phyloP scores from a whole-genome alignment of 2,888 invertebrate species.

The Cotesia congregata region DNA sequence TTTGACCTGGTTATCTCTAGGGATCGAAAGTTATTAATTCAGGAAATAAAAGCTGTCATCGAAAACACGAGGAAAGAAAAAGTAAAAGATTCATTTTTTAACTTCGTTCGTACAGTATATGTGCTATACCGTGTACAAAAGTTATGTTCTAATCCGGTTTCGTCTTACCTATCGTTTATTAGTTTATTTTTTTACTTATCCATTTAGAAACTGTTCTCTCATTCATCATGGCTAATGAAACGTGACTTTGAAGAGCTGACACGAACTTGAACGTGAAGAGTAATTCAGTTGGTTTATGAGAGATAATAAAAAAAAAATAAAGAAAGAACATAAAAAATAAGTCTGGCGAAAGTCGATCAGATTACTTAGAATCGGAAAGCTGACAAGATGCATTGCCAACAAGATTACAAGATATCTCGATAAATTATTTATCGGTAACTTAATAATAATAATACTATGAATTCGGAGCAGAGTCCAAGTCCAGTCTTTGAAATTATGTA shows the following conservation, averaged over 20 bases:
- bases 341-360: slow-evolving; percentile 36
- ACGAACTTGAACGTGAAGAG: slow-evolving; percentile 29
- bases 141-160: slow-evolving; percentile 10
- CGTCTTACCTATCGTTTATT: not conserved
- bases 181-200: slow-evolving; percentile 32
- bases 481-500: no score
- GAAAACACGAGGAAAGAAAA: not conserved
- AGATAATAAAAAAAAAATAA: slow-evolving; percentile 12
- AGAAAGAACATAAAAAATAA: slow-evolving; percentile 27
- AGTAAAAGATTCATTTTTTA: no score
- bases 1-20: slow-evolving; percentile 32
- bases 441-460: slow-evolving; percentile 38
- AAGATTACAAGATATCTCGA: slow-evolving; percentile 40
- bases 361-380: slow-evolving; percentile 35
- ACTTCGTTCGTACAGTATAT: no score
- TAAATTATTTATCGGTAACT: slow-evolving; percentile 47
- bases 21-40: slow-evolving; percentile 37
- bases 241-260: slow-evolving; percentile 24
- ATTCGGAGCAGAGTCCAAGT: slow-evolving; percentile 11
- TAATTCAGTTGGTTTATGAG: slow-evolving; percentile 9
- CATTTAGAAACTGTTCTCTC: slow-evolving; percentile 30
- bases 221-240: slow-evolving; percentile 34
- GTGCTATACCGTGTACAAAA: slow-evolving; percentile 2
- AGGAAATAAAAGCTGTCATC: slow-evolving; percentile 14
- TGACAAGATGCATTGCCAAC: slow-evolving; percentile 38